Percentiles rank a stretch among this genome's conserved stretches.
These are phyloP conservation scores for Oscheius myriophilus DNA, from an alignment of 2,888 invertebrate genomes.

Conservation along the genomic window DNA sequence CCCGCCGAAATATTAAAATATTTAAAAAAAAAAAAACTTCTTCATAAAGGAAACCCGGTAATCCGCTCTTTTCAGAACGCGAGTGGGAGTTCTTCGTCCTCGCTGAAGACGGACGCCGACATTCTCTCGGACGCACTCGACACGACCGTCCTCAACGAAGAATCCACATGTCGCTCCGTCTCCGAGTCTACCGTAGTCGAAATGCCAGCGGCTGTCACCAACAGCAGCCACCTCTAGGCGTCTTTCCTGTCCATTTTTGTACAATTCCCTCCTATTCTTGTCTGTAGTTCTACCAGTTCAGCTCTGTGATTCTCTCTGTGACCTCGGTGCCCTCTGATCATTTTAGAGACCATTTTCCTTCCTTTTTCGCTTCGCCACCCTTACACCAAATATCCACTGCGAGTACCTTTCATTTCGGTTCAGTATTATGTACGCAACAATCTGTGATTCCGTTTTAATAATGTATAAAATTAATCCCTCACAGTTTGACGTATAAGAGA, in stretches of 20 bases:
- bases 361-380: too few relatives aligned
- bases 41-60: neutral
- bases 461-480: too few relatives aligned
- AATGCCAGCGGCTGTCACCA: neutral
- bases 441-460: too few relatives aligned
- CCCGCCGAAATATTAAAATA: too few relatives aligned
- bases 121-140: slow-evolving; percentile 1
- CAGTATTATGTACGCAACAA: too few relatives aligned
- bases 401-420: neutral
- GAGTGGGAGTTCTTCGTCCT: slow-evolving; percentile 21
- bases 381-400: neutral
- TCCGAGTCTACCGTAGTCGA: slow-evolving; percentile 21
- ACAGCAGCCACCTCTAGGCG: neutral
- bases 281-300: neutral
- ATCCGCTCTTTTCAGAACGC: neutral
- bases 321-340: neutral
- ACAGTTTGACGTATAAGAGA: too few relatives aligned
- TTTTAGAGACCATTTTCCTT: neutral
- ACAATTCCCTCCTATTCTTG: slow-evolving; percentile 1
- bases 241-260: slow-evolving; percentile 6
- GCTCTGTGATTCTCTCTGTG: neutral
- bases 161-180: slow-evolving; percentile 11
- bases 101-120: neutral
- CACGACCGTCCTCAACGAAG: slow-evolving; percentile 9
- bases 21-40: too few relatives aligned